phyloP scores from a whole-genome alignment of 2,888 invertebrate species.

The Metopia argyrocephala region DNA sequence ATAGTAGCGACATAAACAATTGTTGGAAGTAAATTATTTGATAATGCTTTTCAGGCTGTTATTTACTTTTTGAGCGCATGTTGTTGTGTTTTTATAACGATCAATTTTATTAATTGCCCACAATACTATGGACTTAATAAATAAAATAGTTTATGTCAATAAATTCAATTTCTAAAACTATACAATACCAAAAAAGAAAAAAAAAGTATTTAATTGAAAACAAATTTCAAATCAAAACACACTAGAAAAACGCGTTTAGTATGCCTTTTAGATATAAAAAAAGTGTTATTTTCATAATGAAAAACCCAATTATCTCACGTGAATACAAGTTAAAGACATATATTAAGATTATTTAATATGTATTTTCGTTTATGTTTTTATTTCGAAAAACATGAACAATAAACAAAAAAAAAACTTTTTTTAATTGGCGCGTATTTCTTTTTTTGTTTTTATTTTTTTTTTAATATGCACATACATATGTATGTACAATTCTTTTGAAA shows the following conservation, averaged over 20 bases:
- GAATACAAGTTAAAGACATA: conserved; percentile 40
- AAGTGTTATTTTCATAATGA: conserved; percentile 25
- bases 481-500: background rate
- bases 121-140: background rate
- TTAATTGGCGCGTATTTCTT: conserved; percentile 32
- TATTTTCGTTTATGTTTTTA: background rate
- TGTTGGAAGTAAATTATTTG: too few relatives aligned
- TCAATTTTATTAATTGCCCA: background rate
- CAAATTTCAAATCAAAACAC: conserved; percentile 57
- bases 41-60: too few relatives aligned
- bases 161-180: conserved; percentile 32
- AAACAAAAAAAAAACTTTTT: conserved; percentile 14
- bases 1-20: too few relatives aligned
- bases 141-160: conserved; percentile 53
- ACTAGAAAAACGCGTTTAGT: conserved; percentile 56
- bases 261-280: background rate
- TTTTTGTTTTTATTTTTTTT: background rate
- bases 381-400: background rate
- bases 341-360: conserved; percentile 14
- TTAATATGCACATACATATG: too few relatives aligned
- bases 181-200: conserved; percentile 12
- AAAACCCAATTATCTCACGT: conserved; percentile 52
- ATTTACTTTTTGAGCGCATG: too few relatives aligned
- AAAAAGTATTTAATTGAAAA: conserved; percentile 29
- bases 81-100: background rate